phyloP scores from a whole-genome alignment of 2,797 vertebrate genomes.

The Champsocephalus gunnari region DNA sequence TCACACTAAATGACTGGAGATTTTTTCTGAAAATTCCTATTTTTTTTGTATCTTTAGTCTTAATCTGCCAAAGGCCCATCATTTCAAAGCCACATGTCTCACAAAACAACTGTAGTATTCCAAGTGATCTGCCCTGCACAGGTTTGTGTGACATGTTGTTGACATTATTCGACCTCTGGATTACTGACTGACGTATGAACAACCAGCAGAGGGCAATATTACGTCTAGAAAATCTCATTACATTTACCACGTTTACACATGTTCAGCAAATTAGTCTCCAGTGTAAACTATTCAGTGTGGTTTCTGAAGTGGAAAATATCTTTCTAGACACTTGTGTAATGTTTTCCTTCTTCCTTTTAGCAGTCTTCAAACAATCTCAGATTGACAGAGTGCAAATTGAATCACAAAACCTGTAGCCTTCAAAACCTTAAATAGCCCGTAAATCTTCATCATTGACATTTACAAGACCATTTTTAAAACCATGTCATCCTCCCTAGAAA shows the following conservation, averaged over 20 bases:
- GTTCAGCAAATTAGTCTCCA: not conserved
- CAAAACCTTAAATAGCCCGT: constrained; percentile 8
- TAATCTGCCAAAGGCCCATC: not conserved
- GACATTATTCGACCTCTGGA: not conserved
- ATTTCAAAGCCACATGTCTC: not conserved
- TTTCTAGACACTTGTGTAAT: not conserved
- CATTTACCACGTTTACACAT: not conserved
- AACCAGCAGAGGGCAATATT: constrained; percentile 76
- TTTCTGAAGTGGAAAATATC: not conserved
- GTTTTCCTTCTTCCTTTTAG: not conserved
- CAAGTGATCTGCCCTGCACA: constrained; percentile 1
- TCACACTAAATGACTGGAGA: not conserved
- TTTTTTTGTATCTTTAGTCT: not conserved
- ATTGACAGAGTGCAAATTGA: constrained; percentile 15
- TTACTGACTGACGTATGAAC: not conserved
- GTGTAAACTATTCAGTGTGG: not conserved
- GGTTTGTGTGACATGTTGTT: constrained; percentile 3
- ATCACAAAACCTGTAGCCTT: constrained; percentile 10
- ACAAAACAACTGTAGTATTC: not conserved
- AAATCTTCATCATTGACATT: constrained; percentile 7
- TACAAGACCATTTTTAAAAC: not conserved
- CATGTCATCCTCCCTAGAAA: constrained; percentile 9
- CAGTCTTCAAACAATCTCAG: constrained; percentile 11
- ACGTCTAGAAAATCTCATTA: constrained; percentile 16
- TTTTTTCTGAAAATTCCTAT: not conserved